Percentiles rank a stretch among this genome's conserved stretches.
Conservation (phyloP, 1,140 invertebrate genomes). For the Pogonomyrmex californicus region DNA sequence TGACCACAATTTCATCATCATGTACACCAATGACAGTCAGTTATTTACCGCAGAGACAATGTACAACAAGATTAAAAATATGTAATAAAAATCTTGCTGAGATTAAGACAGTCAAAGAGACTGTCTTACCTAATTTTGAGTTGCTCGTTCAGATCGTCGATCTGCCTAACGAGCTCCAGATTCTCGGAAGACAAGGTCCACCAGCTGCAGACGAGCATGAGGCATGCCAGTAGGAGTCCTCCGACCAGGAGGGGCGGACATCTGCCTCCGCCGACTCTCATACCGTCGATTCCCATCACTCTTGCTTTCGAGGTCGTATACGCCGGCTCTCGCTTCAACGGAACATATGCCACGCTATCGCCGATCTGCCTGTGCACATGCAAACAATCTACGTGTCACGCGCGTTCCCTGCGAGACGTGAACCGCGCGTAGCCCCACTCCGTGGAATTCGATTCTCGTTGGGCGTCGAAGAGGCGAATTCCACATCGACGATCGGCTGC, state of each 20-base stretch:
- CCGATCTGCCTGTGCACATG: background rate
- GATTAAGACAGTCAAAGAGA: background rate
- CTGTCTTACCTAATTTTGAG: slow-evolving; percentile 85
- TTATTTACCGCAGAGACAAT: background rate
- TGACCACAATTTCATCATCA: background rate
- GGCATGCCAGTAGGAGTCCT: slow-evolving; percentile 83
- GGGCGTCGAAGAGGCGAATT: background rate
- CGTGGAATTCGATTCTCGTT: background rate
- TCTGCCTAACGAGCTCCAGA: slow-evolving; percentile 84
- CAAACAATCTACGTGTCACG: slow-evolving; percentile 54
- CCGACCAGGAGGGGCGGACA: slow-evolving; percentile 86
- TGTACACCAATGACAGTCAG: background rate
- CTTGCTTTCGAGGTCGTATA: slow-evolving; percentile 55
- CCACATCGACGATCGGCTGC: background rate
- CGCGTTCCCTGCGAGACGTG: background rate
- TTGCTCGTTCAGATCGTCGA: slow-evolving; percentile 86
- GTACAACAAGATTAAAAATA: background rate
- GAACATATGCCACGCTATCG: slow-evolving; percentile 50
- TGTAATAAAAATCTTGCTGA: background rate
- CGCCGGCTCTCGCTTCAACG: slow-evolving; percentile 5
- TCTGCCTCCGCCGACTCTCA: slow-evolving; percentile 86
- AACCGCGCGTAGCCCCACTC: slow-evolving; percentile 31
- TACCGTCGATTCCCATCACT: slow-evolving; percentile 86
- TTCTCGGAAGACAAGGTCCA: slow-evolving; percentile 87
- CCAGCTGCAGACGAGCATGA: slow-evolving; percentile 87